These are phyloP conservation scores for Molorchus minor DNA, from an alignment of 2,888 invertebrate genomes.

Conservation along the genomic window DNA sequence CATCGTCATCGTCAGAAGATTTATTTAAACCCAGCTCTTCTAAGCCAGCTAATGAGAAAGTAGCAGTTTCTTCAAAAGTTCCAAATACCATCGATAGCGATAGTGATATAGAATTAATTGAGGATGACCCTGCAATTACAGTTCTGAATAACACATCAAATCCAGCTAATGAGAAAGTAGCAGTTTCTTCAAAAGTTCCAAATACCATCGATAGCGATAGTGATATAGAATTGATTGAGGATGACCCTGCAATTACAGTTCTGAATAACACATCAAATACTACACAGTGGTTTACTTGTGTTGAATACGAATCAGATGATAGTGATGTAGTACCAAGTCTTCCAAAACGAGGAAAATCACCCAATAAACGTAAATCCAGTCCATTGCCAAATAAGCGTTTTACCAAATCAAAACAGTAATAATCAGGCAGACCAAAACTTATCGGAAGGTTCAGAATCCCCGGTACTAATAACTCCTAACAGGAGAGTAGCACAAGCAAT, in stretches of 20 bases:
- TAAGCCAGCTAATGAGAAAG: neutral
- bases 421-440: too few species aligned
- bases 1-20: too few species aligned
- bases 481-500: too few species aligned
- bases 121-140: neutral
- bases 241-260: neutral
- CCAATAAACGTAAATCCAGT: neutral
- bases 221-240: conserved; percentile 2
- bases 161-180: too few species aligned
- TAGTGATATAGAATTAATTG: conserved; percentile 4
- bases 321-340: neutral
- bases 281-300: neutral
- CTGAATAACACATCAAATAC: too few species aligned
- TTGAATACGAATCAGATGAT: neutral
- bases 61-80: neutral
- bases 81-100: too few species aligned
- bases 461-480: too few species aligned
- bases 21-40: neutral
- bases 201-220: too few species aligned
- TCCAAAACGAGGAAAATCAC: neutral
- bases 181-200: neutral
- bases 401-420: too few species aligned
- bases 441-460: too few species aligned
- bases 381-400: neutral
- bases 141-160: neutral